These are phyloP conservation scores for Prochilodus magdalenae DNA, from an alignment of 2,113 vertebrate genomes.

Conservation along the genomic window DNA sequence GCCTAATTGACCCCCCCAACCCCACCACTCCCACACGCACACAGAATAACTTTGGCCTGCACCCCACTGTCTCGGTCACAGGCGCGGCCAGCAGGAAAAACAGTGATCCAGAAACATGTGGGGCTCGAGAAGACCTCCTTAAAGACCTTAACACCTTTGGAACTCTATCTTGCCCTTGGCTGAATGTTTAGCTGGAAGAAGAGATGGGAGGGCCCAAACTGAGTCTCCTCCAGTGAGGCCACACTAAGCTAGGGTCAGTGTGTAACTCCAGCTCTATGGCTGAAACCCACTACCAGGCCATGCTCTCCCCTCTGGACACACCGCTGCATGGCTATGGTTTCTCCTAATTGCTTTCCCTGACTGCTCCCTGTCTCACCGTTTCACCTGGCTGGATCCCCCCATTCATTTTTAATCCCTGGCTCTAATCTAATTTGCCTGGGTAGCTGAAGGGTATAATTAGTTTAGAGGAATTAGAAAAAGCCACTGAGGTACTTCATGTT, in stretches of 20 bases:
- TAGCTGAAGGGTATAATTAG: conserved; percentile 54
- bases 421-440: conserved; percentile 59
- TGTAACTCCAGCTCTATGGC: conserved; percentile 49
- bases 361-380: conserved; percentile 63
- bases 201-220: background rate
- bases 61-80: background rate
- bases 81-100: conserved; percentile 29
- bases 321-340: conserved; percentile 65
- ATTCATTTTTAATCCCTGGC: conserved; percentile 71
- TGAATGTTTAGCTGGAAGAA: conserved; percentile 5
- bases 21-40: no score
- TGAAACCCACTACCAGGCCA: conserved; percentile 58
- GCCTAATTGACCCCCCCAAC: conserved; percentile 57
- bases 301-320: conserved; percentile 33
- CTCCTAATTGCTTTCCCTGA: conserved; percentile 68
- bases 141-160: conserved; percentile 23
- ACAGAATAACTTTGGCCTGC: conserved; percentile 12
- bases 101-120: conserved; percentile 16
- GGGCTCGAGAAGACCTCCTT: conserved; percentile 10
- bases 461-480: conserved; percentile 61
- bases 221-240: conserved; percentile 45
- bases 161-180: conserved; percentile 41
- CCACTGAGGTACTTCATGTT: conserved; percentile 52
- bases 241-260: conserved; percentile 22
- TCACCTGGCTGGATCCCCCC: conserved; percentile 67